Conservation (phyloP, 2,113 vertebrate genomes). For the Haplochromis vanheusdeni region DNA sequence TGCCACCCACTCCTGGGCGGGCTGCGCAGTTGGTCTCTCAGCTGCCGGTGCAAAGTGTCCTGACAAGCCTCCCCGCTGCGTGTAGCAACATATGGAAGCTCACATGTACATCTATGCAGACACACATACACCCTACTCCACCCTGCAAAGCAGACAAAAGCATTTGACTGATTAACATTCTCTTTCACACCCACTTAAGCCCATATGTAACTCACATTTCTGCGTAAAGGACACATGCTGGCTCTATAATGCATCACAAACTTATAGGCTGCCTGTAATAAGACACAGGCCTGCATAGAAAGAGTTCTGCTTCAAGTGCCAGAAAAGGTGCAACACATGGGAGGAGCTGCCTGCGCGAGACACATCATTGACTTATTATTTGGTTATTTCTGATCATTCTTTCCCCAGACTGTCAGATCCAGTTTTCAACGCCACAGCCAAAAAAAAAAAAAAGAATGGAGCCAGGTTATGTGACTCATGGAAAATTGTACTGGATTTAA, state of each 20-base stretch:
- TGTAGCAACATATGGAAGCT: constrained; percentile 20
- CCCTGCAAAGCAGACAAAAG: constrained; percentile 5
- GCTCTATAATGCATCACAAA: constrained; percentile 13
- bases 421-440: not conserved
- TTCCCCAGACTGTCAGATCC: not conserved
- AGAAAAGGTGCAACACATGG: not conserved
- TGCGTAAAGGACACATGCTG: not conserved
- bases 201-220: constrained; percentile 35
- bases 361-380: not conserved
- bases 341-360: not conserved
- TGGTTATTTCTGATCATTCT: not conserved
- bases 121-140: not conserved
- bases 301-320: not conserved
- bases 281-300: not conserved
- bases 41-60: constrained; percentile 21
- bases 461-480: not conserved
- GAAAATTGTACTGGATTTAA: not conserved
- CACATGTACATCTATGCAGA: not conserved
- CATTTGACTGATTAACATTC: constrained; percentile 42
- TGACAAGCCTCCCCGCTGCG: constrained; percentile 20
- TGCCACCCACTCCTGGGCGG: not conserved
- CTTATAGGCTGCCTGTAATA: constrained; percentile 1
- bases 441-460: not conserved
- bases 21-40: constrained; percentile 18
- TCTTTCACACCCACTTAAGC: constrained; percentile 38